Evolutionary conservation across 2,113 vertebrate genomes (phyloP).

Genomic region (Drymodes brunneopygia): DNA sequence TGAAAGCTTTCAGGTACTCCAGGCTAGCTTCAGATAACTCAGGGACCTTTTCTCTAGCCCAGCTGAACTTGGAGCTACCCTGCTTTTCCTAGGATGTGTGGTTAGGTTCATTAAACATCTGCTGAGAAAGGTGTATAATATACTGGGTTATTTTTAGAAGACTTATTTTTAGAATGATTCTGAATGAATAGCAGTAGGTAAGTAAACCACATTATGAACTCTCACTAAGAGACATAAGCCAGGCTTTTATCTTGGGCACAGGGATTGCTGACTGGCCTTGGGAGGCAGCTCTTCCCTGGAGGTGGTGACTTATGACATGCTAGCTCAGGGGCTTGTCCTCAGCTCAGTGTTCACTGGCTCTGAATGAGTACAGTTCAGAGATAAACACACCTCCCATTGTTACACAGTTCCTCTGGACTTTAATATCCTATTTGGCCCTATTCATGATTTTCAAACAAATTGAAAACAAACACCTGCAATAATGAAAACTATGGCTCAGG

Average conservation of each 20-base stretch:
- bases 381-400: not conserved
- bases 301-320: rapidly evolving
- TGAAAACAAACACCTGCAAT: not conserved
- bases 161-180: not conserved
- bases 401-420: not conserved
- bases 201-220: not conserved
- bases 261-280: not conserved
- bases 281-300: not conserved
- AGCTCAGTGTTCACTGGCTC: not conserved
- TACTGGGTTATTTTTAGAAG: not conserved
- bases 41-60: not conserved
- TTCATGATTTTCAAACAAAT: not conserved
- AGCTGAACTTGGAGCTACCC: not conserved
- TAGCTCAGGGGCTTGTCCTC: not conserved
- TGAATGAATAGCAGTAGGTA: not conserved
- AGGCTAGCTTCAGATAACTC: not conserved
- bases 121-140: not conserved
- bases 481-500: not conserved
- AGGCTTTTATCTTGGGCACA: not conserved
- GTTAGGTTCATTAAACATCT: not conserved
- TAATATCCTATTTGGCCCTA: not conserved
- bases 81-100: not conserved
- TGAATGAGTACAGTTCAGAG: not conserved
- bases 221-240: not conserved
- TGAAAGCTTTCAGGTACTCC: not conserved